Evolutionary conservation across 2,113 vertebrate species (phyloP), one percentile per base, ranked within the genome.

Genomic region (Willisornis vidua): DNA sequence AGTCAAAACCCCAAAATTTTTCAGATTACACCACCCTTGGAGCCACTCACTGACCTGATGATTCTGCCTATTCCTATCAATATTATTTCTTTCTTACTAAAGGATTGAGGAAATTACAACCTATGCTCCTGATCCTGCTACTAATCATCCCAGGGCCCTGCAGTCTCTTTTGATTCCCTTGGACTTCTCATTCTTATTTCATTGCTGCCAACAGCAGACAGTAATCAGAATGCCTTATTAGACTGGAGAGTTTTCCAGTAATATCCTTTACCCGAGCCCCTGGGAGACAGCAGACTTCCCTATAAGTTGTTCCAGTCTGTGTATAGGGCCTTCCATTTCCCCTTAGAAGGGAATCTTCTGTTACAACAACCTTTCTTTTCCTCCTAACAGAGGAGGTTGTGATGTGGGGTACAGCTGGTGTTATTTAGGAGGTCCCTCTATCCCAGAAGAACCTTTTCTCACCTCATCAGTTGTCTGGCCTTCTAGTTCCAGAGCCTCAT

Each of bases 261-360:
- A 55, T 3, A 20, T 54, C 48, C 20, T 28, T 52, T 29, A 33
- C 16, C 18, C 19, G 17, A 74, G 28, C 4, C 28, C 18, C 14
- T 19, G n/a, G 28, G 70, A 74, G 33, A 19, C n/a, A 55, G 18
- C 22, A 65, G 22, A 33, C 7, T 48, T 48, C 23, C 22, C 17
- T 33, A 22, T 46, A 49, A 7, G 5, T 33, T 46, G 10, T 49
- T 46, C 23, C 0, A 0, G n/a, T 35, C 23, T 62, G 25, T 25
- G 33, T 7, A 61, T 29, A 10, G 20, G 25, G 33, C 41, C 17
- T 14, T 46, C 49, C 23, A 14, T 43, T 46, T n/a, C 24, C 28
- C 48, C 39, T 39, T 39, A 65, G 33, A 65, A 85, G 41, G 25
- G 28, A 39, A 9, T 28, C 28, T 48, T 41, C 41, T 29, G 15